These are phyloP conservation scores for Gobius niger DNA, from an alignment of 2,113 vertebrate species.

Conservation along the genomic window DNA sequence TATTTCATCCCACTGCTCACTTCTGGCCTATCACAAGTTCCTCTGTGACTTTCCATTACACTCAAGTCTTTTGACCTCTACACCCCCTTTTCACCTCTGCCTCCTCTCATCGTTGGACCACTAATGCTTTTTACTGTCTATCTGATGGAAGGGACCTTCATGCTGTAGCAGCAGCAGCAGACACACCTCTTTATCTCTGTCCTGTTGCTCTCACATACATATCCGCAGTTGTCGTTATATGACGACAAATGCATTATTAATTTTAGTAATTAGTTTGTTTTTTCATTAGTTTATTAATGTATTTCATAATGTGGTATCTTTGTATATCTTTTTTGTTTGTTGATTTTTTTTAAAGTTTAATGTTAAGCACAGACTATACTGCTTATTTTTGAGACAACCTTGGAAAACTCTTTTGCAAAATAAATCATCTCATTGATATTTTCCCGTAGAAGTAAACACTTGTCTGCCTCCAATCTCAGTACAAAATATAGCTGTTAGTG, in stretches of 20 bases:
- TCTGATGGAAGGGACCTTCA: neutral
- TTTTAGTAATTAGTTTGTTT: too few species aligned
- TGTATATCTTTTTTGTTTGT: too few species aligned
- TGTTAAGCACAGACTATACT: too few species aligned
- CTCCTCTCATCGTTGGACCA: neutral
- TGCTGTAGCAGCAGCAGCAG: neutral
- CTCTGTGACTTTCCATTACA: neutral
- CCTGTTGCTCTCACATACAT: neutral
- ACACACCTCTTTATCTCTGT: neutral
- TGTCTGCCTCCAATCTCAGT: neutral
- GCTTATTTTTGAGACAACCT: too few species aligned
- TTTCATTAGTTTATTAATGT: too few species aligned
- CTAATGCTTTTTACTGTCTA: neutral
- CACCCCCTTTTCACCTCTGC: neutral
- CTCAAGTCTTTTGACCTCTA: neutral
- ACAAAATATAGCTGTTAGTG: neutral
- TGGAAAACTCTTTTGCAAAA: neutral
- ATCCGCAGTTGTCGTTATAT: neutral
- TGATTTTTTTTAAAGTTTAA: too few species aligned
- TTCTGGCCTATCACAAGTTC: neutral
- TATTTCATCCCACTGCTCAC: neutral
- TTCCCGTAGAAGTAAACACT: neutral
- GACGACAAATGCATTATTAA: too few species aligned
- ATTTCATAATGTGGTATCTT: too few species aligned
- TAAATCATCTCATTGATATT: neutral